A percentile compares a stretch with the other conserved stretches of the same genome.
Conservation (phyloP, 2,113 vertebrate genomes). For the Datnioides undecimradiatus region DNA sequence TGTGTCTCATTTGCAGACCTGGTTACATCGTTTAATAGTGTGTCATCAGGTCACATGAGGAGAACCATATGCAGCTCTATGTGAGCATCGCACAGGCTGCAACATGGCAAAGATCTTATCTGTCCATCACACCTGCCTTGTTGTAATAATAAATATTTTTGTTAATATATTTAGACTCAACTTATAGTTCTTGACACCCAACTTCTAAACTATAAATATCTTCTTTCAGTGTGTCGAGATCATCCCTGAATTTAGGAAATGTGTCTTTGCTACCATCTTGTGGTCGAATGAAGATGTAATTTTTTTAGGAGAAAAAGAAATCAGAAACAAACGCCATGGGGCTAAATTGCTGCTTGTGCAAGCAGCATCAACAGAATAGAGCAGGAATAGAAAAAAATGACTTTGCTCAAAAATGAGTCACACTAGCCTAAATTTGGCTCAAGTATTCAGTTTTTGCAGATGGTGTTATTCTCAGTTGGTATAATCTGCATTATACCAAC, state of each 20-base stretch:
- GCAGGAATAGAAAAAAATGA: neutral
- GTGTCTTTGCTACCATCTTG: constrained; percentile 51
- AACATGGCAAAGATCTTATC: neutral
- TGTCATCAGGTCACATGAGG: neutral
- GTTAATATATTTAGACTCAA: neutral
- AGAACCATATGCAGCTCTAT: constrained; percentile 2
- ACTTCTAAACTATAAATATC: neutral
- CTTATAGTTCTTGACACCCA: neutral
- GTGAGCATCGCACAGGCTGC: neutral
- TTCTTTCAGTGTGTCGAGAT: neutral
- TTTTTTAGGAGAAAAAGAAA: no score
- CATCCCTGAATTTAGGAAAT: neutral
- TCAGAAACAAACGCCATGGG: no score
- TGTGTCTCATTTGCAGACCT: neutral
- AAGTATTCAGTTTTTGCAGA: neutral
- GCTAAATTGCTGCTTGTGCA: no score
- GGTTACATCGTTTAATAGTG: neutral
- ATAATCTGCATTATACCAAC: no score
- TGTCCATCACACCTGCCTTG: neutral
- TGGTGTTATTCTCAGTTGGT: neutral
- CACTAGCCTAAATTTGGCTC: neutral
- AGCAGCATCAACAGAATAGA: neutral
- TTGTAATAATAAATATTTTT: neutral
- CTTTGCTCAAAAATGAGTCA: neutral
- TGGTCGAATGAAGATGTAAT: constrained; percentile 18